Base-by-base conservation (phyloP, 1,140 invertebrate species). In the Heliconius hermathena region DNA sequence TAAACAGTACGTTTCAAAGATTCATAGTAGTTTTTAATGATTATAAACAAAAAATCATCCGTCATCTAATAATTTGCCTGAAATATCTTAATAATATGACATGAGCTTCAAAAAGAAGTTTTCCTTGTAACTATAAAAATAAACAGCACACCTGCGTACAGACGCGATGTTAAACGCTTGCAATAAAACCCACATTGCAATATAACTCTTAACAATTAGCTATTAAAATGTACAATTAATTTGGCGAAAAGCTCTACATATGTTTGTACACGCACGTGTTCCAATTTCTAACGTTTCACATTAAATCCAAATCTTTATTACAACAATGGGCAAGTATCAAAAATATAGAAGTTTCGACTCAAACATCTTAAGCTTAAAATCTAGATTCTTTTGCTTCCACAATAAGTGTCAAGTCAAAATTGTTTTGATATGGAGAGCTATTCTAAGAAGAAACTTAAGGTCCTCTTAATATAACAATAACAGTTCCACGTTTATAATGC, bases 401-500 rank as follows among this genome's bases (percentile, higher is more conserved):
- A 49, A 66, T 33, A 41, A 75, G 72, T 81, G 60, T 77, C 76
- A 79, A 66, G 36, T 73, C 41, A 57, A 71, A 76, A 41, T 73
- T 90, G 90, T 91, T 91, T 91, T 93, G 91, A 91, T 91, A 93
- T 83, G 79, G 82, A 81, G 85, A 86, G 82, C 76, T 81, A 78
- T 93, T 91, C 91, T 86, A 57, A 89, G 91, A 91, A 93, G 87
- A 88, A 87, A 90, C 86, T 88, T 84, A 83, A 89, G 88, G 90
- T 86, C 84, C 83, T 85, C 84, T 85, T 81, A 77, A 76, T 86
- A 84, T 85, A 87, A 87, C 84, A 88, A 89, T 89, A 89, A 88
- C 86, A 86, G 81, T 90, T 87, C 85, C 86, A 82, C 85, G 83
- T 90, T 88, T 87, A 85, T 86, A 84, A 81, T 80, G 83, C 78